Percentiles rank a stretch among this genome's conserved stretches.
phyloP scores from a whole-genome alignment of 2,888 invertebrate species.

The Bellardia pandia region DNA sequence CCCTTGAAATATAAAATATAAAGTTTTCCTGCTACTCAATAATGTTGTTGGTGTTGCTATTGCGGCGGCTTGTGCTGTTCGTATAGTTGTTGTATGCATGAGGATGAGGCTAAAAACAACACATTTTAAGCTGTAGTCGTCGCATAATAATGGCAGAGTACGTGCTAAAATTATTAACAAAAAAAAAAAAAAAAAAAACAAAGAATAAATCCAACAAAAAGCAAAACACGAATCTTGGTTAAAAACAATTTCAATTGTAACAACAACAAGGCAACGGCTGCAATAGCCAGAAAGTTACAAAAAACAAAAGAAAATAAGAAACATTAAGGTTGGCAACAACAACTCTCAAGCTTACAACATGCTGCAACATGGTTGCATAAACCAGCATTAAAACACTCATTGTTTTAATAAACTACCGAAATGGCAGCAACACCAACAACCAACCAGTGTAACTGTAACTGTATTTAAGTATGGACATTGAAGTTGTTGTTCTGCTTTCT shows the following conservation, averaged over 20 bases:
- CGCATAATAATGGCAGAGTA: constrained; percentile 79
- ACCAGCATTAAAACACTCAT: constrained; percentile 66
- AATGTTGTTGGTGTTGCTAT: constrained; percentile 34
- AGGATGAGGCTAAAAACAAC: constrained; percentile 64
- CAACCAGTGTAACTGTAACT: constrained; percentile 6
- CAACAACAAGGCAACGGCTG: constrained; percentile 44
- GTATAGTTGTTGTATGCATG: constrained; percentile 13
- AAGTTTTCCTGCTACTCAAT: constrained; percentile 48
- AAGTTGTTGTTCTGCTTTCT: constrained; percentile 29
- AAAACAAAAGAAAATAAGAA: constrained; percentile 1
- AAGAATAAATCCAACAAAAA: constrained; percentile 16
- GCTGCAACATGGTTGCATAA: constrained; percentile 57
- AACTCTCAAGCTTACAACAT: constrained; percentile 4
- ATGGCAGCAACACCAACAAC: constrained; percentile 22
- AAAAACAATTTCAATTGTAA: constrained; percentile 78
- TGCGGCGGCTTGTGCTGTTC: background rate
- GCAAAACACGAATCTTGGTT: constrained; percentile 26
- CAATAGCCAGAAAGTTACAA: background rate
- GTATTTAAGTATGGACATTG: constrained; percentile 48
- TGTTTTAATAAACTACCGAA: constrained; percentile 71
- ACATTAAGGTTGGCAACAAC: constrained; percentile 45
- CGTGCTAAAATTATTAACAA: constrained; percentile 82
- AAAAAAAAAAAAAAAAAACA: constrained; percentile 66
- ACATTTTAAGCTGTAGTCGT: constrained; percentile 69
- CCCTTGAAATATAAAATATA: constrained; percentile 62